phyloP scores from a whole-genome alignment of 2,888 invertebrate species.

The Sarcophaga variegata region DNA sequence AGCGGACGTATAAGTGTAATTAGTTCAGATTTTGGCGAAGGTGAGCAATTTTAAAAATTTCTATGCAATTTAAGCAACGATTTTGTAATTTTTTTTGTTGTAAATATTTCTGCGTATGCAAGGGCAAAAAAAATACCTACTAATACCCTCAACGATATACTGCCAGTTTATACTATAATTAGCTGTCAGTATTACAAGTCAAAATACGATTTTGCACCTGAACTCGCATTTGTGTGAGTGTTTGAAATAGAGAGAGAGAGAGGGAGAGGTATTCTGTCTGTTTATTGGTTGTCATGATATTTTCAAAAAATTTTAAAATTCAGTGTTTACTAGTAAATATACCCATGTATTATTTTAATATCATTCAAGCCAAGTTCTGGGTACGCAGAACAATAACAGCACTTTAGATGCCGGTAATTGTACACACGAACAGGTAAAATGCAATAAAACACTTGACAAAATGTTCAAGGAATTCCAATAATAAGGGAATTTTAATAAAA shows the following conservation, averaged over 20 bases:
- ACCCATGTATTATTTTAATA: conserved; percentile 22
- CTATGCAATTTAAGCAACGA: conserved; percentile 48
- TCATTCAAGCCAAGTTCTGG: not conserved
- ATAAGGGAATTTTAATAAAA: not conserved
- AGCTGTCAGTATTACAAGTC: conserved; percentile 34
- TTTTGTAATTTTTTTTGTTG: conserved; percentile 15
- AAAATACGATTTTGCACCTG: conserved; percentile 13
- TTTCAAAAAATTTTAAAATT: conserved; percentile 4
- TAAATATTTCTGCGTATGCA: not conserved
- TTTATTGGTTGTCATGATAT: not conserved
- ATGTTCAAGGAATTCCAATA: not conserved
- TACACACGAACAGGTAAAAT: not conserved
- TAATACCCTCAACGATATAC: not conserved
- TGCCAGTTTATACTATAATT: conserved; percentile 18
- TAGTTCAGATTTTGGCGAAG: conserved; percentile 52
- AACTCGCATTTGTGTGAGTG: not conserved
- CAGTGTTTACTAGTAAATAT: conserved; percentile 9
- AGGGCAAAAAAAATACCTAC: not conserved
- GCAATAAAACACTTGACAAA: conserved; percentile 10
- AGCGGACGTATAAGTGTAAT: conserved; percentile 24
- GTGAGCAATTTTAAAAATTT: conserved; percentile 49
- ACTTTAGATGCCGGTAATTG: conserved; percentile 15
- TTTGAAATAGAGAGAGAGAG: not conserved
- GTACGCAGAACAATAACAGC: not conserved
- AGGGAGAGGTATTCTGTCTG: not conserved